These are phyloP conservation scores for Alosa alosa DNA, from an alignment of 2,113 vertebrate species.

Conservation along the genomic window DNA sequence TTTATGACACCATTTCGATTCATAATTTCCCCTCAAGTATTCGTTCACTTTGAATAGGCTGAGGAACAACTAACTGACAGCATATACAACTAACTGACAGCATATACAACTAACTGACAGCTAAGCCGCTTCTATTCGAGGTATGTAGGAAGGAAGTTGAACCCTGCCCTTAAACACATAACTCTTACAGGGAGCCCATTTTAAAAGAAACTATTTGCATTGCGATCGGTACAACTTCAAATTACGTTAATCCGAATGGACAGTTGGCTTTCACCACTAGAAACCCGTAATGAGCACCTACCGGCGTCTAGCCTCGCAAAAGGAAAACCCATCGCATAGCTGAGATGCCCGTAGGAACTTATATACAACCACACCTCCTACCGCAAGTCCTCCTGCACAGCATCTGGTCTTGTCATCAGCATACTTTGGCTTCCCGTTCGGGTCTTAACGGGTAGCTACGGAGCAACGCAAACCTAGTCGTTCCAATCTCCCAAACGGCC, in stretches of 20 bases:
- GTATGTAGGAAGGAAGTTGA: neutral
- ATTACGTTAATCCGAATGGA: neutral
- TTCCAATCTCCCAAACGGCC: constrained; percentile 4
- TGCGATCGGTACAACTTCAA: neutral
- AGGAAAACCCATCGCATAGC: constrained; percentile 23
- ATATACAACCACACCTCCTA: constrained; percentile 32
- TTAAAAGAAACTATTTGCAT: neutral
- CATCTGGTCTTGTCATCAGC: constrained; percentile 44
- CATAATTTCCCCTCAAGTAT: neutral
- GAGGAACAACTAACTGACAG: neutral
- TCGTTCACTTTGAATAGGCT: neutral
- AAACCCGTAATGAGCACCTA: neutral
- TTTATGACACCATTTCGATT: neutral
- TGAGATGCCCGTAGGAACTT: constrained; percentile 38
- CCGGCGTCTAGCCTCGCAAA: neutral
- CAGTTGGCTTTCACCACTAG: neutral
- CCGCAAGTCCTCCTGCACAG: constrained; percentile 29
- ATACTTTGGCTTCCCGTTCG: constrained; percentile 34
- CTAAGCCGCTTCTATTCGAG: neutral
- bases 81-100: too few relatives aligned
- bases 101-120: neutral
- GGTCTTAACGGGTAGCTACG: constrained; percentile 27
- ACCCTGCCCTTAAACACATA: neutral
- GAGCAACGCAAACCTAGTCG: neutral
- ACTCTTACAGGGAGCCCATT: neutral